Evolutionary conservation across 1,140 invertebrate genomes (phyloP).

Genomic region (Andrena cerasifolii): DNA sequence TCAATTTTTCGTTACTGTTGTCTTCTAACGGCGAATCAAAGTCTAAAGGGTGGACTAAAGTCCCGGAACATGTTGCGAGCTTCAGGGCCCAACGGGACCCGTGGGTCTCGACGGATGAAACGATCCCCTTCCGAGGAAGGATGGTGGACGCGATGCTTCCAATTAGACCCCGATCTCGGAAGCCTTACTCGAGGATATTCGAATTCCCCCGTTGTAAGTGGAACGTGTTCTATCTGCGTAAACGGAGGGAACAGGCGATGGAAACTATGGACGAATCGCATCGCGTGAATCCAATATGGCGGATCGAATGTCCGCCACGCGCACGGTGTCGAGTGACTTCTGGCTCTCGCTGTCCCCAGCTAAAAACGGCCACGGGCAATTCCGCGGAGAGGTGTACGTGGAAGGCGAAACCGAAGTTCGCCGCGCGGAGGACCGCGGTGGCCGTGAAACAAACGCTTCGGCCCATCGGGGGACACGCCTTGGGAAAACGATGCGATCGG

Average conservation of each 20-base stretch:
- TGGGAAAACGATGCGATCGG: constrained; percentile 59
- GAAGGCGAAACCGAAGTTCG: constrained; percentile 22
- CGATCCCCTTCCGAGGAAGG: constrained; percentile 6
- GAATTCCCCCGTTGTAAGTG: constrained; percentile 12
- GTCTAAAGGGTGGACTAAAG: no score
- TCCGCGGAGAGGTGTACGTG: not conserved
- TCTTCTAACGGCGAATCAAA: no score
- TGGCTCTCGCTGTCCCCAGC: constrained; percentile 31
- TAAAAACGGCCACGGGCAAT: constrained; percentile 52
- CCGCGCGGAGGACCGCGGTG: constrained; percentile 5
- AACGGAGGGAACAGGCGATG: constrained; percentile 10
- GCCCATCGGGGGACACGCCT: constrained; percentile 10
- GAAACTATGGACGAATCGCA: constrained; percentile 37
- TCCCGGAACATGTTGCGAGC: no score
- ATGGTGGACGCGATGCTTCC: constrained; percentile 2
- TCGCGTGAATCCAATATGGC: constrained; percentile 51
- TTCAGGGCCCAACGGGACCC: no score
- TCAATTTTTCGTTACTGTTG: no score
- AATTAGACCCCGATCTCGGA: not conserved
- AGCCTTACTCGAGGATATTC: not conserved
- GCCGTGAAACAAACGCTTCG: not conserved
- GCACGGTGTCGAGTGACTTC: constrained; percentile 59
- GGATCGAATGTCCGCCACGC: constrained; percentile 64
- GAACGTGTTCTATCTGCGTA: constrained; percentile 34
- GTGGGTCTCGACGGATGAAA: not conserved